Base-by-base conservation (phyloP, 2,113 vertebrate species). In the Peromyscus leucopus region DNA sequence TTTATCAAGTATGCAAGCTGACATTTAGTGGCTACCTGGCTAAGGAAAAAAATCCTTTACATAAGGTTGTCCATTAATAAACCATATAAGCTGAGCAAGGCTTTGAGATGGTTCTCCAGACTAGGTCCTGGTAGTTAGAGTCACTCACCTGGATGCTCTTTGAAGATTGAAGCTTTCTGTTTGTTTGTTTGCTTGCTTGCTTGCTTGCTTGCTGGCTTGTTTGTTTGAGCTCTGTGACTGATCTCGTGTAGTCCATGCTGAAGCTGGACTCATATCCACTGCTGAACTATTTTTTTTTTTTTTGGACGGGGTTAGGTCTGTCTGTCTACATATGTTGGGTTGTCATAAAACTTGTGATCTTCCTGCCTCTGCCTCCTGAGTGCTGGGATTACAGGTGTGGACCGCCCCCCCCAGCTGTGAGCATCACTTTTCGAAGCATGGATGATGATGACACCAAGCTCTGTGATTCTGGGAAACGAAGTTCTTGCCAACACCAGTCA, bases 401-500 rank as follows among this genome's bases (percentile, higher is more conserved):
- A 51, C 51, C 15, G 39, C 31, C 21, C 39, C 22, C 86, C 48
- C 31, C 33, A 5, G 59, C 59, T 90, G 22, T 36, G 46, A 74
- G 76, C 57, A 78, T 51, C 31, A 9, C 0, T 31, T 46, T 71
- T 82, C 93, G 1, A 67, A 55, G 21, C n/a, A 12, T 72, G n/a
- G 51, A 89, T 22, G 24, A 89, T 22, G 24, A 78, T 65, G 86
- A 76, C 7, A 90, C 26, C 42, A 91, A 89, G 48, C 76, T 46
- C 36, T 46, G 46, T 42, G n/a, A 51, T 92, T 95, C 71, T 84
- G 7, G 31, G 28, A 92, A 95, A 94, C 9, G 16, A 93, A 83
- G n/a, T 71, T 69, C 85, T 57, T 78, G 78, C 85, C 87, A 90
- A 51, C 89, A 63, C 39, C 85, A 90, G 63, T 90, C 72, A 75